Evolutionary conservation across 2,797 vertebrate species (phyloP).

Genomic region (Sternarchorhynchus goeldii): DNA sequence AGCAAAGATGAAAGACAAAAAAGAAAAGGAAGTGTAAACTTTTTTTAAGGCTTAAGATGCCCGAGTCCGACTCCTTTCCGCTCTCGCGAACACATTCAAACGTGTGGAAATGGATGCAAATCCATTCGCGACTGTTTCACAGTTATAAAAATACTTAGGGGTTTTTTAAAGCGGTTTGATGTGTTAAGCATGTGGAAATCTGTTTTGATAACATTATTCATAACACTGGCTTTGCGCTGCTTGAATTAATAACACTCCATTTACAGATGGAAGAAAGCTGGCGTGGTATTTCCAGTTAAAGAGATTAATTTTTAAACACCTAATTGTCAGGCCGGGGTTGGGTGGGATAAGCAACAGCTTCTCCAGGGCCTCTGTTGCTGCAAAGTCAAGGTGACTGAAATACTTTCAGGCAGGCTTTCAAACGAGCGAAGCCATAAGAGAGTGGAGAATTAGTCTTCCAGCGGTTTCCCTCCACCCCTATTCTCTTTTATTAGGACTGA

Average conservation of each 20-base stretch:
- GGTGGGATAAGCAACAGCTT: conserved; percentile 83
- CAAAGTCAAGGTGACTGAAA: conserved; percentile 88
- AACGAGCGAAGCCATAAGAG: conserved; percentile 66
- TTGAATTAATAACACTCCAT: conserved; percentile 88
- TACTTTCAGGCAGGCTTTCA: conserved; percentile 75
- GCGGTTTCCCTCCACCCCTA: conserved; percentile 74
- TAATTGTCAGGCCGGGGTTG: conserved; percentile 85
- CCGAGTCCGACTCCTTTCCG: conserved; percentile 52
- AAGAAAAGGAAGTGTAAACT: conserved; percentile 72
- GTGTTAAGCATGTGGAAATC: conserved; percentile 85
- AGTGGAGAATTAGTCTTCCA: conserved; percentile 78
- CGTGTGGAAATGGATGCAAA: conserved; percentile 74
- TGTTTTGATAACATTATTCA: conserved; percentile 89
- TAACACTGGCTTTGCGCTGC: conserved; percentile 79
- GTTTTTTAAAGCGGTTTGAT: conserved; percentile 71
- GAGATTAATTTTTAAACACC: conserved; percentile 90
- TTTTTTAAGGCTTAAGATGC: conserved; percentile 72
- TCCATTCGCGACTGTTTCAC: conserved; percentile 78
- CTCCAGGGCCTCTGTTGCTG: conserved; percentile 72
- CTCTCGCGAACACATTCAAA: conserved; percentile 28
- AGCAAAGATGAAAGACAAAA: conserved; percentile 51
- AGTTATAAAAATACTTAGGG: conserved; percentile 83
- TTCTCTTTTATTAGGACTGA: conserved; percentile 82
- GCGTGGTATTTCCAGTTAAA: conserved; percentile 86
- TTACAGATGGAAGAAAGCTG: conserved; percentile 82